Evolutionary conservation across 2,888 invertebrate genomes (phyloP), one percentile per base, ranked within the genome.

Genomic region (Agrochola circellaris): DNA sequence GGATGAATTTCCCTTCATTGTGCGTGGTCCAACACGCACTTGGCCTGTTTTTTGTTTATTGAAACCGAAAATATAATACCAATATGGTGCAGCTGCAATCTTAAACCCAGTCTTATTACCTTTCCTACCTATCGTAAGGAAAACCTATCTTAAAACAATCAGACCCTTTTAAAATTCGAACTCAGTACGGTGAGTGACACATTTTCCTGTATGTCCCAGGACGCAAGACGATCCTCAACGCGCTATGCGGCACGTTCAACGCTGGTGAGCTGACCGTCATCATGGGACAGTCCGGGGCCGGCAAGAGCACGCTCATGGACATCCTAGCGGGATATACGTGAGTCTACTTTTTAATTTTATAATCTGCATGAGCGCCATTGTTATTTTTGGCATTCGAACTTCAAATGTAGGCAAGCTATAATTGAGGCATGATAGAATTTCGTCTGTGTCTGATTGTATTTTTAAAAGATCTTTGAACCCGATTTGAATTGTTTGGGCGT

Each of bases 281-380:
- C 89, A 98, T 99, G 97, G 99, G 99, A 45, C 99, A 99, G 67
- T 98, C 99, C 0, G 99, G 99, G 23, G 98, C 98, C 17, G 98
- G 99, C 76, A 99, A 99, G 95, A 98, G 98, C 83, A 98, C 98
- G 4, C 97, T 99, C 80, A 98, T 99, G 97, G 98, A 99, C 94
- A 98, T 99, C 89, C 96, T 99, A 84, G 98, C 99, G 56, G 99
- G 99, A 88, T 99, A 98, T 95, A 98, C 98, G 99, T 99, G 97
- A 97, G 97, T 97, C 64, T 77, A 87, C 38, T 72, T 84, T 64
- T 80, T 73, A 79, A 81, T 77, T 51, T 72, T 79, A 70, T 51
- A 38, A 77, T 77, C 77, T 77, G 17, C 38, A 82, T 56, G 42
- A 42, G 15, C 34, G 79, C 79, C 70, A 56, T 60, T 65, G 69